Base-by-base conservation (phyloP, 2,888 invertebrate species). In the Ornithoptera alexandrae region DNA sequence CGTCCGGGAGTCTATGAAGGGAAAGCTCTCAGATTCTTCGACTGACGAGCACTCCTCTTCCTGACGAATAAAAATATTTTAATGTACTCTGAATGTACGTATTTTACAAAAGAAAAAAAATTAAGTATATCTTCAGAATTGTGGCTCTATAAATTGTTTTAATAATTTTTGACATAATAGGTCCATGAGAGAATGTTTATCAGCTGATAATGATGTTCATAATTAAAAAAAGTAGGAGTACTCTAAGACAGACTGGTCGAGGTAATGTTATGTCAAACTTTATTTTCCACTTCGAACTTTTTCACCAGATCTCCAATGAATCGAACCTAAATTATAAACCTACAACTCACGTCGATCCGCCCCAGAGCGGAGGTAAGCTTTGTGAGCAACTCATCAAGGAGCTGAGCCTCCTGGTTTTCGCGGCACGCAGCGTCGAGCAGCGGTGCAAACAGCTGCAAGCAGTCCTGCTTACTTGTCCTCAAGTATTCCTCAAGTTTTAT, bases 401-500 rank as follows among this genome's bases (percentile, higher is more conserved):
- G 68, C 69, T 77, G 78, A 1, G 84, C 83, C 71, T 90, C 91
- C 10, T 83, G 83, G 36, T 84, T 84, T 59, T 83, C 82, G 4
- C 88, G 77, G 18, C 76, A 77, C 10, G 76, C 74, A 0, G 86
- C 83, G 0, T 78, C 72, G 62, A 90, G 73, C 18, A 90, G 68
- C 6, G 85, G 75, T 0, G 81, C 80, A 4, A 90, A 53, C 17
- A 92, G 73, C 0, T 77, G 56, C 12, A 85, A 65, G 59, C 84
- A 84, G 50, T 90, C 91, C 36, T 84, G 84, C 57, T 82, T 84
- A 70, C 86, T 86, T 10, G 71, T 77, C 0, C 88, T 84, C 0
- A 87, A 71, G 75, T 84, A 85, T 8, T 90, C 87, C 72, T 89
- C 90, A 0, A 85, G 60, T 57, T 87, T 86, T 7, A 81, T 75